Evolutionary conservation across 2,888 invertebrate species (phyloP).

Genomic region (Melanchra persicariae): DNA sequence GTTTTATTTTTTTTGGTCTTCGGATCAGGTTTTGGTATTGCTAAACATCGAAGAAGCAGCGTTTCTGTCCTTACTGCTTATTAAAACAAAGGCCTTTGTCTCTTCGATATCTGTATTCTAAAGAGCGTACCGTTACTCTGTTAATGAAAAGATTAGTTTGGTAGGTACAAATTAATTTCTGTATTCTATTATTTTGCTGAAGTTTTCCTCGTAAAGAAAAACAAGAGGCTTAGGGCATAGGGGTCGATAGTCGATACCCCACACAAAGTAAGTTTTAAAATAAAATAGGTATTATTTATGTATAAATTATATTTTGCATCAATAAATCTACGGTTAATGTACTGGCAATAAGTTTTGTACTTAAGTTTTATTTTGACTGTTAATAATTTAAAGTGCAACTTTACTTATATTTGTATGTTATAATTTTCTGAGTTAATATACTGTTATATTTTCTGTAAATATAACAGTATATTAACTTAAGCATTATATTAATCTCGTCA

Average conservation of each 20-base stretch:
- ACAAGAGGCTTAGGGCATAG: not conserved
- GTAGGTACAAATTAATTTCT: not conserved
- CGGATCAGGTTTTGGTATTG: too few species aligned
- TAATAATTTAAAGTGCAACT: too few species aligned
- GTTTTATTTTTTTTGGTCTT: too few species aligned
- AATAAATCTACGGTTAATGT: slow-evolving; percentile 2
- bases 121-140: not conserved
- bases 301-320: not conserved
- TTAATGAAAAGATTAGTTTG: not conserved
- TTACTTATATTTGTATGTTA: not conserved
- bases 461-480: slow-evolving; percentile 8
- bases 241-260: not conserved
- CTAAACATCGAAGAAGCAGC: too few species aligned
- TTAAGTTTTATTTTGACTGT: too few species aligned
- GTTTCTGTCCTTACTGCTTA: not conserved
- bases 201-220: not conserved
- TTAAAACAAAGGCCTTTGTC: slow-evolving; percentile 9
- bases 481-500: not conserved
- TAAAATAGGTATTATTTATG: too few species aligned
- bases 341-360: too few species aligned
- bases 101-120: not conserved
- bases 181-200: not conserved
- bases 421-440: not conserved
- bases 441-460: too few species aligned
- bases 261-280: not conserved